Percentiles rank a stretch among this genome's conserved stretches.
Conservation (phyloP, 2,888 invertebrate genomes). For the Epiblema foenella region DNA sequence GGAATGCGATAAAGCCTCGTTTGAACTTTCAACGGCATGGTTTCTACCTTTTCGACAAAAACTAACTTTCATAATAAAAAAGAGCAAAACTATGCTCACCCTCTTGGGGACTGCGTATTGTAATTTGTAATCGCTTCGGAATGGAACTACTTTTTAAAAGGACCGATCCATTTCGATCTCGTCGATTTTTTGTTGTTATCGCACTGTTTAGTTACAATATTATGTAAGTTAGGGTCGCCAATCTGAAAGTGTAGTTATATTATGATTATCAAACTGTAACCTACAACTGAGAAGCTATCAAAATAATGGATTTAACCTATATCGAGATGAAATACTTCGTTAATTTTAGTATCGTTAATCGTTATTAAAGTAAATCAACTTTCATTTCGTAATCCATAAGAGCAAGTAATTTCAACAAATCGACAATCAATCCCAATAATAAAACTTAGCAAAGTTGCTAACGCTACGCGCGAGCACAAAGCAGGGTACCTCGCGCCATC, state of each 20-base stretch:
- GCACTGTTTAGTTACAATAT: slow-evolving; percentile 44
- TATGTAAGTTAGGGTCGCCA: slow-evolving; percentile 40
- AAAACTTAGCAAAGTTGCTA: slow-evolving; percentile 1
- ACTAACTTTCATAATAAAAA: slow-evolving; percentile 44
- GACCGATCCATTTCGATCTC: slow-evolving; percentile 45
- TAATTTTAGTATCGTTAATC: background rate
- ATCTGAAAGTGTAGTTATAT: background rate
- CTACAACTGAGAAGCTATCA: too few species aligned
- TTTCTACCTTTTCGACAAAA: slow-evolving; percentile 42
- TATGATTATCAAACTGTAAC: background rate
- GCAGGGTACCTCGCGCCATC: slow-evolving; percentile 56
- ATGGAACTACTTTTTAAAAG: slow-evolving; percentile 47
- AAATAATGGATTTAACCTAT: too few species aligned
- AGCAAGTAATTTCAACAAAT: background rate
- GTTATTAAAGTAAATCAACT: too few species aligned
- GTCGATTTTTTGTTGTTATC: slow-evolving; percentile 46
- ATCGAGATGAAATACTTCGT: too few species aligned
- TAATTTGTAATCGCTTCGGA: slow-evolving; percentile 47
- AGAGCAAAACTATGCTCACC: slow-evolving; percentile 43
- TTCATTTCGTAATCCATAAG: too few species aligned
- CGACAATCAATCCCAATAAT: background rate
- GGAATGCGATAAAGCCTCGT: slow-evolving; percentile 42
- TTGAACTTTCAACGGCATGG: slow-evolving; percentile 38
- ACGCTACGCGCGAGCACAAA: slow-evolving; percentile 44
- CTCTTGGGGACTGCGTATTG: slow-evolving; percentile 47